phyloP scores from a whole-genome alignment of 2,888 invertebrate genomes.

The Hofmannophila pseudospretella region DNA sequence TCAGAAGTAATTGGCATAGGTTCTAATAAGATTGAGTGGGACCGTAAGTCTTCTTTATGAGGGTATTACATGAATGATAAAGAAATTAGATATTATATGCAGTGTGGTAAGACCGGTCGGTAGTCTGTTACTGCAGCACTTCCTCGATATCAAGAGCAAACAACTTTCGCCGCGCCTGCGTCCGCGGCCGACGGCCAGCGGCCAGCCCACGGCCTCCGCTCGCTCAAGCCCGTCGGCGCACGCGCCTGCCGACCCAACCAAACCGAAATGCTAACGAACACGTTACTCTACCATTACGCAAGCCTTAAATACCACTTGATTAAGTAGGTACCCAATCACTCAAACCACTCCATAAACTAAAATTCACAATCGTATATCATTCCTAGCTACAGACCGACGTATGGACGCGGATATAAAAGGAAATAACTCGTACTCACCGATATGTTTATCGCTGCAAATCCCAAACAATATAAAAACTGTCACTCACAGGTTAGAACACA shows the following conservation, averaged over 20 bases:
- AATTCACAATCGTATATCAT: neutral
- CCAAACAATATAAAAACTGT: conserved; percentile 72
- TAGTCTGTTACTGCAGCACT: conserved; percentile 41
- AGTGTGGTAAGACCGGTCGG: conserved; percentile 38
- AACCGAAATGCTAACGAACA: conserved; percentile 22
- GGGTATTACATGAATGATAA: neutral
- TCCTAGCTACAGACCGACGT: conserved; percentile 19
- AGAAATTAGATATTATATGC: conserved; percentile 16
- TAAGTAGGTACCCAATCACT: conserved; percentile 19
- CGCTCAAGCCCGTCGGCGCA: conserved; percentile 28
- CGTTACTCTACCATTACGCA: conserved; percentile 42
- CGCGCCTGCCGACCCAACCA: conserved; percentile 25
- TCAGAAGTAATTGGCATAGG: no score
- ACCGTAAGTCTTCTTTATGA: no score
- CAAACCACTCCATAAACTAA: conserved; percentile 16
- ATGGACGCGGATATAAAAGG: conserved; percentile 34
- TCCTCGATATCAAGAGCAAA: conserved; percentile 66
- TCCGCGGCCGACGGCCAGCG: conserved; percentile 21
- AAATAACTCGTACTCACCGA: conserved; percentile 54
- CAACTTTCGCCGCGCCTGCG: conserved; percentile 58
- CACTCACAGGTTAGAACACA: conserved; percentile 69
- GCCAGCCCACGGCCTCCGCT: conserved; percentile 26
- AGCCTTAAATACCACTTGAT: conserved; percentile 25
- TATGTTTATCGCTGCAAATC: conserved; percentile 70
- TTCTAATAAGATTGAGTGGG: no score